These are phyloP conservation scores for Crioceris asparagi DNA, from an alignment of 2,888 invertebrate species.

Conservation along the genomic window DNA sequence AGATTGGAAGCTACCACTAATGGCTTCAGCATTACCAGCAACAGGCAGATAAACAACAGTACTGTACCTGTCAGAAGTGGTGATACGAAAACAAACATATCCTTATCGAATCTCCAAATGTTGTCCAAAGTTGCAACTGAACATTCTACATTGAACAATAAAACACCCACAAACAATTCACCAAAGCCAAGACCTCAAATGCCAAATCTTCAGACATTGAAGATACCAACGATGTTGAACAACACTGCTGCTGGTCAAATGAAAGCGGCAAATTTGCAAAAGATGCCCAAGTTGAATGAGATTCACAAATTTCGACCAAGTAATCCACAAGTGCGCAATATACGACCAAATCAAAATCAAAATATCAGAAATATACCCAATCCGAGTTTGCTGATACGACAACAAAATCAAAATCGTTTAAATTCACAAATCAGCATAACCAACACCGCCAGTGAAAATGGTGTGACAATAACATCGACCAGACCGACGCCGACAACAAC, in stretches of 20 bases:
- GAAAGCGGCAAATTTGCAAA: slow-evolving; percentile 26
- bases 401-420: slow-evolving; percentile 40
- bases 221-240: no score
- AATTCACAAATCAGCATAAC: slow-evolving; percentile 21
- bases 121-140: slow-evolving; percentile 38
- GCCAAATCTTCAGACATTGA: slow-evolving; percentile 32
- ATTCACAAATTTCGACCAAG: slow-evolving; percentile 34
- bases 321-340: slow-evolving; percentile 28
- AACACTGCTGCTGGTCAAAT: slow-evolving; percentile 14
- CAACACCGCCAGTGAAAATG: neutral
- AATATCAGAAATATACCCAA: slow-evolving; percentile 53
- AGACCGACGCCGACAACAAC: slow-evolving; percentile 2
- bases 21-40: slow-evolving; percentile 19
- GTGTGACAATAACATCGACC: neutral
- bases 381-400: slow-evolving; percentile 47
- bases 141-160: slow-evolving; percentile 27
- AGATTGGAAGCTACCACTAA: slow-evolving; percentile 21
- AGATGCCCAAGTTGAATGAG: slow-evolving; percentile 39
- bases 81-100: slow-evolving; percentile 21
- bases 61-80: slow-evolving; percentile 10
- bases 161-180: slow-evolving; percentile 12
- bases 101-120: slow-evolving; percentile 44
- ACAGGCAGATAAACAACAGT: slow-evolving; percentile 14
- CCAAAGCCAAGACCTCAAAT: slow-evolving; percentile 29
- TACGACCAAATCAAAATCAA: slow-evolving; percentile 42